Conservation (phyloP, 1,140 invertebrate genomes). For the Philaenus spumarius region DNA sequence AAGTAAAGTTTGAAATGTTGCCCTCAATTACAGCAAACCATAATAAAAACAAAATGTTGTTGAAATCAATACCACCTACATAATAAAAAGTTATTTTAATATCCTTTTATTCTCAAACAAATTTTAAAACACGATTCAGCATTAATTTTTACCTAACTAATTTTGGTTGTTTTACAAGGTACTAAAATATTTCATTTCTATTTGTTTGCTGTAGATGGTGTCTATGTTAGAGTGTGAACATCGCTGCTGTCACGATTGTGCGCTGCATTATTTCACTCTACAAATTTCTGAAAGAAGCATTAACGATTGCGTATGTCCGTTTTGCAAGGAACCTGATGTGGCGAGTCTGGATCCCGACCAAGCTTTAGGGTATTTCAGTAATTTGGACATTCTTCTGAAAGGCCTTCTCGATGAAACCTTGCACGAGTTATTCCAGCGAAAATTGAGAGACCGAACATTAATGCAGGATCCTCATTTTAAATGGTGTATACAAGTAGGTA, state of each 20-base stretch:
- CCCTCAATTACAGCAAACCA: no score
- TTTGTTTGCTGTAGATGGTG: slow-evolving; percentile 59
- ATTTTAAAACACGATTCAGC: no score
- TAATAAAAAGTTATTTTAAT: no score
- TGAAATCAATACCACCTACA: no score
- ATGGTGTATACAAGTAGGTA: slow-evolving; percentile 81
- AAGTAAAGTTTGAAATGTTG: no score
- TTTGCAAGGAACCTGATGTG: slow-evolving; percentile 80
- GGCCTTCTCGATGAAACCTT: slow-evolving; percentile 68
- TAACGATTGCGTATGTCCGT: slow-evolving; percentile 87
- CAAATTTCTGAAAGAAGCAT: slow-evolving; percentile 87
- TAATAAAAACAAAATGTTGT: no score
- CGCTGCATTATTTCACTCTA: slow-evolving; percentile 84
- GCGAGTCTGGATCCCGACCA: slow-evolving; percentile 51
- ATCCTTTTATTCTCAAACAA: no score
- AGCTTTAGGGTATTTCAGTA: slow-evolving; percentile 81
- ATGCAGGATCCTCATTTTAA: slow-evolving; percentile 92
- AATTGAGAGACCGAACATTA: slow-evolving; percentile 78
- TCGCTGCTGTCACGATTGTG: slow-evolving; percentile 81
- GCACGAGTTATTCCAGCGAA: slow-evolving; percentile 87
- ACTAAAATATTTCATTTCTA: no score
- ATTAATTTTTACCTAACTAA: no score
- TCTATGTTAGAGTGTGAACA: slow-evolving; percentile 88
- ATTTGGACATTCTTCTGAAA: slow-evolving; percentile 84
- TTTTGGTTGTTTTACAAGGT: no score